Percentiles rank a stretch among this genome's conserved stretches.
These are phyloP conservation scores for Danio rerio DNA, from an alignment of 2,113 vertebrate species.

Conservation along the genomic window DNA sequence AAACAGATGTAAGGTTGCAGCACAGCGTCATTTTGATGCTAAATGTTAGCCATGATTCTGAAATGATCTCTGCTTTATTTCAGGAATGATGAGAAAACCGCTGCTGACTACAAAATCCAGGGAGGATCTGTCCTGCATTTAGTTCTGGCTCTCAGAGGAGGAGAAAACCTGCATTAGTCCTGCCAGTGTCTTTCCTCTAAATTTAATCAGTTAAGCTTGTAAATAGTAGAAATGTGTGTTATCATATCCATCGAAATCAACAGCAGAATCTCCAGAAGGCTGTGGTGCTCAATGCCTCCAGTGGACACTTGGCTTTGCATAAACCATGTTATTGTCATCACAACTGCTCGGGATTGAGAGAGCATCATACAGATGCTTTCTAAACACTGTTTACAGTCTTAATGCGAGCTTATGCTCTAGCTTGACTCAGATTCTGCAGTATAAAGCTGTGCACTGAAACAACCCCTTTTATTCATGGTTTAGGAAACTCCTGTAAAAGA, in stretches of 20 bases:
- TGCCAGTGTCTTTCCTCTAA: background rate
- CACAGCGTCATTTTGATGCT: background rate
- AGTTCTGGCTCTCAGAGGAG: constrained; percentile 23
- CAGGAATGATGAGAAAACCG: constrained; percentile 93
- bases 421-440: background rate
- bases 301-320: background rate
- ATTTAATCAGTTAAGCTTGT: background rate
- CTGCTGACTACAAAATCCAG: constrained; percentile 90
- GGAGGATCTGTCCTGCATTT: constrained; percentile 81
- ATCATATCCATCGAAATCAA: background rate
- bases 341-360: background rate
- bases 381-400: background rate
- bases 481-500: too few species aligned
- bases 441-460: background rate
- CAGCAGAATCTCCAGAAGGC: background rate
- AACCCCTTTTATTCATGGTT: too few species aligned
- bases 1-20: constrained; percentile 87
- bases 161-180: background rate
- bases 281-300: background rate
- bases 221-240: background rate
- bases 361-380: background rate
- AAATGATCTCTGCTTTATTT: background rate
- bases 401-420: background rate
- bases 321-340: background rate
- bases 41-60: background rate